A percentile compares a stretch with the other conserved stretches of the same genome.
Conservation (phyloP, 1,140 invertebrate genomes). For the Pissodes strobi region DNA sequence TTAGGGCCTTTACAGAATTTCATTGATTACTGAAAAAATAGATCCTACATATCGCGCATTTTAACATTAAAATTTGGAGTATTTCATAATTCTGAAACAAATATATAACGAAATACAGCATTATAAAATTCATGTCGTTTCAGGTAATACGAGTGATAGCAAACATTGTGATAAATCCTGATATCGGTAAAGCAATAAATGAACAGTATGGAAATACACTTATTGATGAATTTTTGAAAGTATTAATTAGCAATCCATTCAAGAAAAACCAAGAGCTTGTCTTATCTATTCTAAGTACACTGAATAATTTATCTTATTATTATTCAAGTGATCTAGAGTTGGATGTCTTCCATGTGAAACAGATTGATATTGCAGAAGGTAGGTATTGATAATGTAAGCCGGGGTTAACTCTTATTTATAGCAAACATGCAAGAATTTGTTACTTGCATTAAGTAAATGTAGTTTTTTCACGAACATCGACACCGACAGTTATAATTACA, state of each 20-base stretch:
- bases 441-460: too few species aligned
- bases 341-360: constrained; percentile 53
- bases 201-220: constrained; percentile 53
- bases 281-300: constrained; percentile 65
- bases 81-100: too few species aligned
- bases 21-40: too few species aligned
- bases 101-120: too few species aligned
- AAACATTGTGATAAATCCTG: constrained; percentile 73
- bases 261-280: constrained; percentile 68
- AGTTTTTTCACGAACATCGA: too few species aligned
- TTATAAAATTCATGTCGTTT: too few species aligned
- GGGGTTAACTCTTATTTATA: too few species aligned
- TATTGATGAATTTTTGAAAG: constrained; percentile 60
- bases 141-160: constrained; percentile 70
- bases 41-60: too few species aligned
- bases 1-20: too few species aligned
- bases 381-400: constrained; percentile 14
- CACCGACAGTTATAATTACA: too few species aligned
- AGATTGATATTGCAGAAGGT: constrained; percentile 54
- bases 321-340: constrained; percentile 53
- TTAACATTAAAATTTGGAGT: too few species aligned
- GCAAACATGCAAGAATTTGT: too few species aligned
- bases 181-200: constrained; percentile 65
- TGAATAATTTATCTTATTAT: constrained; percentile 73
- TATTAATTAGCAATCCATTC: constrained; percentile 59